phyloP scores from a whole-genome alignment of 2,888 invertebrate genomes.

The Neuroscelio doddi region DNA sequence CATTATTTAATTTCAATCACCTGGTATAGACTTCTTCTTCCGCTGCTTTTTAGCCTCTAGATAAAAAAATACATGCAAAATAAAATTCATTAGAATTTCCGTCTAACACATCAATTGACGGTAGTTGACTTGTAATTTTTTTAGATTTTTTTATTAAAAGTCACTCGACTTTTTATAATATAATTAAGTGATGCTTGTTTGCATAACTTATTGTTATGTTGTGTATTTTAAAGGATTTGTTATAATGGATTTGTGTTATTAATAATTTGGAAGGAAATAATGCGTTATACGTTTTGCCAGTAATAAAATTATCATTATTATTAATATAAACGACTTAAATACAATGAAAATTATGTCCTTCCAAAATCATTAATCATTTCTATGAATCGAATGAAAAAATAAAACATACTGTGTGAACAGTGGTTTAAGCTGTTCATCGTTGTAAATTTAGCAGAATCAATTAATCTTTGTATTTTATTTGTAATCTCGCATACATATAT shows the following conservation, averaged over 20 bases:
- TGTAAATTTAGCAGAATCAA: background rate
- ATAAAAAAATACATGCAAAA: conserved; percentile 71
- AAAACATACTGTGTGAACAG: conserved; percentile 38
- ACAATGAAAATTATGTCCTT: too few species aligned
- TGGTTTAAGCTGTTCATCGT: conserved; percentile 42
- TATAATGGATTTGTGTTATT: background rate
- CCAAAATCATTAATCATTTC: background rate
- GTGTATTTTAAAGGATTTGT: background rate
- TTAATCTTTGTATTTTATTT: background rate
- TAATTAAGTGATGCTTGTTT: too few species aligned
- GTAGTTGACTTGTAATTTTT: conserved; percentile 16
- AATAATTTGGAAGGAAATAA: background rate
- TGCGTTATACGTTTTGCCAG: too few species aligned
- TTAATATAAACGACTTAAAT: too few species aligned
- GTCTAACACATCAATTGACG: conserved; percentile 55
- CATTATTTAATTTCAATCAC: too few species aligned
- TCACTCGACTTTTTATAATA: background rate
- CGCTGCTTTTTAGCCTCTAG: conserved; percentile 96
- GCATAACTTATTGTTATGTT: background rate
- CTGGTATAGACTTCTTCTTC: conserved; percentile 93
- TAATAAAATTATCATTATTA: too few species aligned
- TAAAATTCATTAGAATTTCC: conserved; percentile 70
- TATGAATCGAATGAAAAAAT: conserved; percentile 25
- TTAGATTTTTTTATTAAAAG: background rate
- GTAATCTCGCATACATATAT: too few species aligned